A percentile compares a stretch with the other conserved stretches of the same genome.
Conservation (phyloP, 2,888 invertebrate species). For the Diaperis boleti region DNA sequence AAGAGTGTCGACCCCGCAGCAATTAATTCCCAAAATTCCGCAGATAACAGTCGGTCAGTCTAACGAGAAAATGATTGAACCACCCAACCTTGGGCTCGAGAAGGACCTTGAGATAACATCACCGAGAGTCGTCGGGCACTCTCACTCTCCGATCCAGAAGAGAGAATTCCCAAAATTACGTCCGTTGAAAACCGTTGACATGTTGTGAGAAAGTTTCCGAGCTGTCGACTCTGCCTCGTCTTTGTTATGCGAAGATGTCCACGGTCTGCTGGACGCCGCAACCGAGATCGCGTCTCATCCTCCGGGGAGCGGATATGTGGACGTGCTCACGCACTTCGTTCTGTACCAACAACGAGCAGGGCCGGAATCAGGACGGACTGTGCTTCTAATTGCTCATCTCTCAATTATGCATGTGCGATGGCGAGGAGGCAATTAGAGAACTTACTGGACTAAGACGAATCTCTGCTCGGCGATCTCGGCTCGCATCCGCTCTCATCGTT, state of each 20-base stretch:
- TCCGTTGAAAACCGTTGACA: constrained; percentile 19
- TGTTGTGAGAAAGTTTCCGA: constrained; percentile 34
- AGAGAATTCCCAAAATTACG: too few relatives aligned
- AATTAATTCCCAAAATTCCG: neutral
- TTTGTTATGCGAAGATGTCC: constrained; percentile 40
- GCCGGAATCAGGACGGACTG: too few relatives aligned
- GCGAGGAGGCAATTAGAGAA: constrained; percentile 41
- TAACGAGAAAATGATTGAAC: neutral
- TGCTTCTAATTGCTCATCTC: constrained; percentile 41
- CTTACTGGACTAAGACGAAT: constrained; percentile 45
- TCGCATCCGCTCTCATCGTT: constrained; percentile 43
- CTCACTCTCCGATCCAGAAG: too few relatives aligned
- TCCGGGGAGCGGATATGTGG: constrained; percentile 48
- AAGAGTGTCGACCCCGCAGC: too few relatives aligned
- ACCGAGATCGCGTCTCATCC: constrained; percentile 49
- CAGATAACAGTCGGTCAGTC: neutral
- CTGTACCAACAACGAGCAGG: constrained; percentile 38
- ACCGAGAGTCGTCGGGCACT: neutral
- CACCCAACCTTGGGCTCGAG: neutral
- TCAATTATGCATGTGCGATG: constrained; percentile 41
- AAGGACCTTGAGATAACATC: constrained; percentile 16
- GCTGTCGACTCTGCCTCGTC: too few relatives aligned
- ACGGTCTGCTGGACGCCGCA: constrained; percentile 49
- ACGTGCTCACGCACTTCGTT: constrained; percentile 47
- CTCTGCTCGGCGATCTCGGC: constrained; percentile 36